These are phyloP conservation scores for Pagrus major DNA, from an alignment of 2,113 vertebrate genomes.

Conservation along the genomic window DNA sequence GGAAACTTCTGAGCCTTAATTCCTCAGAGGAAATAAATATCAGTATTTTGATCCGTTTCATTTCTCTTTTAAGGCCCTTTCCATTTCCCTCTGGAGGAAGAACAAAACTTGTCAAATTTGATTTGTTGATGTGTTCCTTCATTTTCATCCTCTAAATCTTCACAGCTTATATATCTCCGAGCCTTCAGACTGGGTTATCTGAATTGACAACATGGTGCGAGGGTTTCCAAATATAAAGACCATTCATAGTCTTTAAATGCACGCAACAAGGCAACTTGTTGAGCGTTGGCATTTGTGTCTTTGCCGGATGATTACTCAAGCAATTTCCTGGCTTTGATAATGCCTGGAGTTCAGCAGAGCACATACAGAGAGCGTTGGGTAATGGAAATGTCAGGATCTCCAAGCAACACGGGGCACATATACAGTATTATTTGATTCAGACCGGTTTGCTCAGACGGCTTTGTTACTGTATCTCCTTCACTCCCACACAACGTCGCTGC, in stretches of 20 bases:
- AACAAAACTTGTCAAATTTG: constrained; percentile 67
- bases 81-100: constrained; percentile 44
- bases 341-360: constrained; percentile 7
- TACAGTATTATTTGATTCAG: constrained; percentile 54
- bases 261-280: constrained; percentile 16
- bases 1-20: constrained; percentile 48
- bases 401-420: constrained; percentile 21
- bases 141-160: constrained; percentile 48
- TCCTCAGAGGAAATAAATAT: constrained; percentile 60
- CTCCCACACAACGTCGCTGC: constrained; percentile 71
- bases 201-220: constrained; percentile 37
- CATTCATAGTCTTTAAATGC: neutral
- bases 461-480: constrained; percentile 68
- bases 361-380: neutral
- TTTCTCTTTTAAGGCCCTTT: constrained; percentile 48
- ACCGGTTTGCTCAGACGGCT: constrained; percentile 53
- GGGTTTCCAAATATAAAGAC: constrained; percentile 41
- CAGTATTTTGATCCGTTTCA: constrained; percentile 63
- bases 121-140: constrained; percentile 64
- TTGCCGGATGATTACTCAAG: constrained; percentile 1
- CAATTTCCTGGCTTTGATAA: constrained; percentile 42
- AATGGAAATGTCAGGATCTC: constrained; percentile 30
- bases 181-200: constrained; percentile 35
- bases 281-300: neutral
- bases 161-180: constrained; percentile 10